Evolutionary conservation across 2,113 vertebrate genomes (phyloP).

Genomic region (Pygoscelis antarcticus): DNA sequence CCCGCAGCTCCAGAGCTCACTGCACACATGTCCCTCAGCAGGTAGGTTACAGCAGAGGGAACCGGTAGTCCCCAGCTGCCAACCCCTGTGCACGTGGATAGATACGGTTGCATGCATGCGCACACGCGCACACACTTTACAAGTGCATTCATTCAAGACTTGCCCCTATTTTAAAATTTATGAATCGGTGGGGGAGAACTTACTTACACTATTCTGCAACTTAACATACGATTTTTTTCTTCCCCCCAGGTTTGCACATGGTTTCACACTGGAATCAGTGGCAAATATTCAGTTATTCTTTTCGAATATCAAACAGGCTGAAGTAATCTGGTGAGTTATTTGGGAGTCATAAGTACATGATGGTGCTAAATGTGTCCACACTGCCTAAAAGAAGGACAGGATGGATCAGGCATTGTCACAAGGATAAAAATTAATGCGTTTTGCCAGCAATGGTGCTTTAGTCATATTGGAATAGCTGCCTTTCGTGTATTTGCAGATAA

Average conservation of each 20-base stretch:
- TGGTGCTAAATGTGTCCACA: slow-evolving; percentile 35
- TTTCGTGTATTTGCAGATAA: neutral
- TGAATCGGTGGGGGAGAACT: neutral
- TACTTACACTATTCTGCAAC: neutral
- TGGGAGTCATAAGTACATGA: slow-evolving; percentile 6
- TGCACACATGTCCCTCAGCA: neutral
- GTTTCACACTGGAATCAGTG: neutral
- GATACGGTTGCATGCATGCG: rapidly evolving
- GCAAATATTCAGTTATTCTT: neutral
- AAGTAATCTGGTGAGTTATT: slow-evolving; percentile 16
- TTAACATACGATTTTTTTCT: neutral
- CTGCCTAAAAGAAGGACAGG: slow-evolving; percentile 23
- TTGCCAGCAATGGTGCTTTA: neutral
- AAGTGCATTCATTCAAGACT: neutral
- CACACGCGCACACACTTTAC: too few relatives aligned
- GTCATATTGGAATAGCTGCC: neutral
- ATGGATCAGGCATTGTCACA: neutral
- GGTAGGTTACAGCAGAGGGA: neutral
- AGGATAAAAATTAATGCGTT: neutral
- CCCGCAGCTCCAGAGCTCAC: neutral
- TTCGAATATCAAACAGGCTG: neutral
- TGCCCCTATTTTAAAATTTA: neutral
- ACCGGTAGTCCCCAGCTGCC: neutral
- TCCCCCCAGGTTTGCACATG: neutral
- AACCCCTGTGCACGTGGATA: rapidly evolving